These are phyloP conservation scores for Globicephala melas DNA, from an alignment of 2,113 vertebrate species.

Conservation along the genomic window DNA sequence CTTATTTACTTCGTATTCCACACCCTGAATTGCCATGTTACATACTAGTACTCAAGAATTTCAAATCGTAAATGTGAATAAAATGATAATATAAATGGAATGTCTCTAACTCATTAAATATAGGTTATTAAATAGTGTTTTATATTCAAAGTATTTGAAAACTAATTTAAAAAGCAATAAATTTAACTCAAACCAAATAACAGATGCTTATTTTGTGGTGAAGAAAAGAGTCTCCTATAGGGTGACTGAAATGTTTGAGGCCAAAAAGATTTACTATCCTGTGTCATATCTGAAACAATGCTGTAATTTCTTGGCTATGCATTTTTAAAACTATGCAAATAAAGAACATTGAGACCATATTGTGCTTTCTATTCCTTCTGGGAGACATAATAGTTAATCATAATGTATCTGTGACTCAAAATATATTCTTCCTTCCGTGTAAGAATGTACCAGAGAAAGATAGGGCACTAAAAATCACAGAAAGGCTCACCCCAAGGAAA, in stretches of 20 bases:
- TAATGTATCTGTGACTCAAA: background rate
- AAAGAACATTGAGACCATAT: background rate
- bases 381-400: conserved; percentile 1
- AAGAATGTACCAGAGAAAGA: background rate
- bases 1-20: conserved; percentile 5
- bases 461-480: background rate
- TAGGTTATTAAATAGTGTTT: background rate
- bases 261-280: background rate
- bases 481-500: background rate
- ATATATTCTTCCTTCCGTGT: background rate
- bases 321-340: conserved; percentile 22
- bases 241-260: background rate
- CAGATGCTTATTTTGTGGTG: background rate
- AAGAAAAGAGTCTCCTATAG: background rate
- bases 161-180: conserved; percentile 19
- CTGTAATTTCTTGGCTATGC: background rate
- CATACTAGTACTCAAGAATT: background rate
- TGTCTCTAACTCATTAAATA: background rate
- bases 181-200: background rate
- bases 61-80: background rate
- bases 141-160: conserved; percentile 10
- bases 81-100: background rate
- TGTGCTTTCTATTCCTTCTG: background rate
- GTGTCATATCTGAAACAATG: background rate
- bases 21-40: background rate